phyloP scores from a whole-genome alignment of 2,888 invertebrate species.

The Cantharis rufa region DNA sequence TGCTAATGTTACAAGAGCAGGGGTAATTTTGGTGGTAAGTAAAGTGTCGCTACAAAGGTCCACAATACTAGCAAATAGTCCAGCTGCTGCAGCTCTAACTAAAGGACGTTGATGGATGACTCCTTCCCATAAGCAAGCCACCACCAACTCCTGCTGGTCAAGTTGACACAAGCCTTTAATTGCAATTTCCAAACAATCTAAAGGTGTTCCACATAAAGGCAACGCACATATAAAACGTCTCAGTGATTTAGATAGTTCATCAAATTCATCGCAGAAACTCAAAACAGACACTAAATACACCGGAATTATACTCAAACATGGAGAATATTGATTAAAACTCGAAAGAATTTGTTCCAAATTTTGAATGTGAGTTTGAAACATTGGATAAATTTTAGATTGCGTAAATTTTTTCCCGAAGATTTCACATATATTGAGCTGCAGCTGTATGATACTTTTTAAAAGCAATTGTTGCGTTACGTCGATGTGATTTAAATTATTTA shows the following conservation, averaged over 20 bases:
- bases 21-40: constrained; percentile 64
- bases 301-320: constrained; percentile 64
- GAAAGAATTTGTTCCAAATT: constrained; percentile 67
- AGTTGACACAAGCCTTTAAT: constrained; percentile 50
- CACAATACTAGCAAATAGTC: constrained; percentile 63
- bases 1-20: constrained; percentile 72
- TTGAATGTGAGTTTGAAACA: constrained; percentile 62
- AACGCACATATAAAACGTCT: constrained; percentile 61
- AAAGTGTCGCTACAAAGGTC: constrained; percentile 60
- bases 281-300: constrained; percentile 65
- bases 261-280: constrained; percentile 57
- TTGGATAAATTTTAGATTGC: constrained; percentile 60
- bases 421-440: constrained; percentile 63
- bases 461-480: constrained; percentile 60
- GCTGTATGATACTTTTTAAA: constrained; percentile 59
- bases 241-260: constrained; percentile 61
- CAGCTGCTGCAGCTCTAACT: constrained; percentile 65
- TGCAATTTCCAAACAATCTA: constrained; percentile 53
- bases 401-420: constrained; percentile 71
- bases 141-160: constrained; percentile 60
- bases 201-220: constrained; percentile 59
- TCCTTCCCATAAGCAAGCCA: constrained; percentile 67
- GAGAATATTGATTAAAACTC: constrained; percentile 60
- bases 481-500: constrained; percentile 61
- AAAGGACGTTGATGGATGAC: constrained; percentile 67